phyloP scores from a whole-genome alignment of 1,140 invertebrate species.

The Gonatopus flavifemur region DNA sequence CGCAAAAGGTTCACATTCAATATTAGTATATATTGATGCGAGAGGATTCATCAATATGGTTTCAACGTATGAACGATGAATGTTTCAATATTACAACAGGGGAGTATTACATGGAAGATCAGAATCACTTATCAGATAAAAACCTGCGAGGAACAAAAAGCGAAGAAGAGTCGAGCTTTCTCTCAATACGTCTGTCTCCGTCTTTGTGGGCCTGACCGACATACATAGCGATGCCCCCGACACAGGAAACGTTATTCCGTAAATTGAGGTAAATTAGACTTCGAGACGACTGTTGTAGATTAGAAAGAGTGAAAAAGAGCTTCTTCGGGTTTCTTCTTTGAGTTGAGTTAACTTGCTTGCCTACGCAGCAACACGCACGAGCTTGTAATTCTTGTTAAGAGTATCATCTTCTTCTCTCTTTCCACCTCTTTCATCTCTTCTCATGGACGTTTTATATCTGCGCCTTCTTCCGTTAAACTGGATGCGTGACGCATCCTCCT shows the following conservation, averaged over 20 bases:
- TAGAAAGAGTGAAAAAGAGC: constrained; percentile 25
- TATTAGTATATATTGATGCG: too few relatives aligned
- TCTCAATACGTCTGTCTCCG: constrained; percentile 11
- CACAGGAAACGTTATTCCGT: constrained; percentile 47
- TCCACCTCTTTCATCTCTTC: constrained; percentile 3
- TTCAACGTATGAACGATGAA: too few relatives aligned
- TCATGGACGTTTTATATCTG: constrained; percentile 8
- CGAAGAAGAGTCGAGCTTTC: too few relatives aligned
- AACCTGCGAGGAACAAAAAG: too few relatives aligned
- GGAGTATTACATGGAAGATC: too few relatives aligned
- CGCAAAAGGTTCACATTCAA: too few relatives aligned
- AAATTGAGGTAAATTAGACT: constrained; percentile 48
- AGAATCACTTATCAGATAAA: too few relatives aligned
- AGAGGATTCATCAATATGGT: too few relatives aligned
- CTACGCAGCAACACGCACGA: constrained; percentile 37
- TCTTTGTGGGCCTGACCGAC: constrained; percentile 34
- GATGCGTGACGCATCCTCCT: constrained; percentile 32
- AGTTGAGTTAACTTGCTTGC: constrained; percentile 32
- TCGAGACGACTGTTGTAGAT: constrained; percentile 27
- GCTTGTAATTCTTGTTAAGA: neutral
- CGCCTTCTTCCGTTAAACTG: constrained; percentile 30
- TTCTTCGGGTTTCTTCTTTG: too few relatives aligned
- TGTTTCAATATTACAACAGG: too few relatives aligned
- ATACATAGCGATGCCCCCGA: constrained; percentile 26
- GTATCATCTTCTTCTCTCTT: constrained; percentile 14